phyloP scores from a whole-genome alignment of 2,797 vertebrate genomes.

The Poeciliopsis infans region DNA sequence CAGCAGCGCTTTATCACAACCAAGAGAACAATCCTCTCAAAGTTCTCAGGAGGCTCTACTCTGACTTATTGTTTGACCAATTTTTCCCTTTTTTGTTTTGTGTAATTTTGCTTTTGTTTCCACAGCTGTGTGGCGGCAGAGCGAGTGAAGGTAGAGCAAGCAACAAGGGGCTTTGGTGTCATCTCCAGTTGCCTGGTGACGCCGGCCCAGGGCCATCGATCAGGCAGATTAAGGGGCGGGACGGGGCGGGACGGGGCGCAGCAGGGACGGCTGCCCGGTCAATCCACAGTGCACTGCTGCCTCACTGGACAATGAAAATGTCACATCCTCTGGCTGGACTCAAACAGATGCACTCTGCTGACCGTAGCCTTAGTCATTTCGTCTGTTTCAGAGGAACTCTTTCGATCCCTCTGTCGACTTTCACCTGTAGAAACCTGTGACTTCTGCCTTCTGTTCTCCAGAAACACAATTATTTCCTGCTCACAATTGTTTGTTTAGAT shows the following conservation, averaged over 20 bases:
- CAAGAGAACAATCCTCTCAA: constrained; percentile 18
- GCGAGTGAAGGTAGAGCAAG: constrained; percentile 37
- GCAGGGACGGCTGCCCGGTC: constrained; percentile 55
- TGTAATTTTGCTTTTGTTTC: constrained; percentile 17
- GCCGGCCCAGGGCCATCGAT: constrained; percentile 69
- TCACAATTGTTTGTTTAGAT: neutral
- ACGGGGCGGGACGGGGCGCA: constrained; percentile 42
- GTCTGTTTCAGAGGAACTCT: neutral
- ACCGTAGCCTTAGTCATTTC: neutral
- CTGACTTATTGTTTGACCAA: constrained; percentile 8
- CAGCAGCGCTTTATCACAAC: constrained; percentile 25
- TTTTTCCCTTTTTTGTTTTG: neutral
- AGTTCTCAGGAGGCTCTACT: constrained; percentile 4
- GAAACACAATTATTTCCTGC: neutral
- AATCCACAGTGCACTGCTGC: constrained; percentile 34
- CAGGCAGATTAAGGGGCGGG: constrained; percentile 59
- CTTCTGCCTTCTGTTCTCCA: neutral
- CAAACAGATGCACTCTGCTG: neutral
- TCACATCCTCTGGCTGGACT: constrained; percentile 40
- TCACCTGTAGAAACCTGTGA: neutral
- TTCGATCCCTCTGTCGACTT: neutral
- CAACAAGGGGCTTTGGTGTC: constrained; percentile 56
- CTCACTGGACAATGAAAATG: constrained; percentile 54
- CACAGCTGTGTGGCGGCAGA: constrained; percentile 11
- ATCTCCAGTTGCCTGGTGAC: constrained; percentile 77